These are phyloP conservation scores for Apamea anceps DNA, from an alignment of 2,888 invertebrate species.

Conservation along the genomic window DNA sequence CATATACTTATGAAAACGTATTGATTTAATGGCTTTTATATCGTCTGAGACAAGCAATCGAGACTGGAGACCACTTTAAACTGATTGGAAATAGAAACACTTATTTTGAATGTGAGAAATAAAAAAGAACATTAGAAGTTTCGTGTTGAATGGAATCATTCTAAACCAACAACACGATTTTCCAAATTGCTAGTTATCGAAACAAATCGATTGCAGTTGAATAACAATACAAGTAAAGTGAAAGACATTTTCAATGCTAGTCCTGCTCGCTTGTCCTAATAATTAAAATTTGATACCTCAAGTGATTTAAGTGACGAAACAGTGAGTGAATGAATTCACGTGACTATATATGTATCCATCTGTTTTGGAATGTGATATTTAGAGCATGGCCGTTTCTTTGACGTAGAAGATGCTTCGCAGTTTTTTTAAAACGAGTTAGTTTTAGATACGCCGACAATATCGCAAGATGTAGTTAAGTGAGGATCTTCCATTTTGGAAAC, in stretches of 20 bases:
- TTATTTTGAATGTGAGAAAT: slow-evolving; percentile 29
- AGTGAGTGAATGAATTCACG: slow-evolving; percentile 36
- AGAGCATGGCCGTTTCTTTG: slow-evolving; percentile 60
- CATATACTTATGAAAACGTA: slow-evolving; percentile 86
- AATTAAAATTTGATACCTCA: slow-evolving; percentile 51
- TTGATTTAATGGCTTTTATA: slow-evolving; percentile 68
- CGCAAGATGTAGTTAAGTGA: slow-evolving; percentile 76
- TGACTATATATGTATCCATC: slow-evolving; percentile 28
- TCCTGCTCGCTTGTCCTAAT: slow-evolving; percentile 34
- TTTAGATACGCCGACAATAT: slow-evolving; percentile 87
- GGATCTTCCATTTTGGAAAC: slow-evolving; percentile 64
- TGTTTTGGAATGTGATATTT: slow-evolving; percentile 66
- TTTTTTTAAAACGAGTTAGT: slow-evolving; percentile 72
- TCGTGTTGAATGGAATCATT: slow-evolving; percentile 22
- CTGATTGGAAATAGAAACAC: slow-evolving; percentile 25
- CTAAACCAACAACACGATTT: not conserved
- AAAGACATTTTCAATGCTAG: slow-evolving; percentile 9
- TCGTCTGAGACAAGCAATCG: slow-evolving; percentile 42
- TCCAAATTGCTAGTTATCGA: slow-evolving; percentile 24
- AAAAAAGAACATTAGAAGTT: slow-evolving; percentile 27
- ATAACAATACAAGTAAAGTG: not conserved
- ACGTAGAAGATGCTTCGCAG: slow-evolving; percentile 63
- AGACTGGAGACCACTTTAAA: slow-evolving; percentile 39
- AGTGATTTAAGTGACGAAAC: slow-evolving; percentile 44
- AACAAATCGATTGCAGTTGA: slow-evolving; percentile 21